These are phyloP conservation scores for Goniozus legneri DNA, from an alignment of 1,140 invertebrate genomes.

Conservation along the genomic window DNA sequence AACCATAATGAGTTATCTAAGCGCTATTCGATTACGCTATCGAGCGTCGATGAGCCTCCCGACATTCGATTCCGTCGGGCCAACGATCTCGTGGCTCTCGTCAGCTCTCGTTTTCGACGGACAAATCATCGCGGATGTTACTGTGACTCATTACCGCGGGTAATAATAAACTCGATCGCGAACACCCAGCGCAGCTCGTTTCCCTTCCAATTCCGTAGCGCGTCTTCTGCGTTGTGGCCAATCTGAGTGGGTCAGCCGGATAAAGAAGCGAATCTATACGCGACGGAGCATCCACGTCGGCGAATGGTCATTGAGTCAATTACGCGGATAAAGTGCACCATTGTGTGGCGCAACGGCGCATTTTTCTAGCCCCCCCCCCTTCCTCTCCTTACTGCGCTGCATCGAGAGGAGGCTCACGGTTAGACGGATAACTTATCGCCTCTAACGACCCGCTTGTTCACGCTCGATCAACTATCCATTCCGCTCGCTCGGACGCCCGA, in stretches of 20 bases:
- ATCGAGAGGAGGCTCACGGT: slow-evolving; percentile 17
- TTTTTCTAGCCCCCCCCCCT: slow-evolving; percentile 23
- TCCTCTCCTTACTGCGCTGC: slow-evolving; percentile 36
- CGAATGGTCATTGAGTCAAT: slow-evolving; percentile 52
- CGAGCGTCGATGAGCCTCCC: too few species aligned
- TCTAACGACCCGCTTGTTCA: slow-evolving; percentile 19
- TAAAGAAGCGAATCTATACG: too few species aligned
- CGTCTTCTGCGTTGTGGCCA: slow-evolving; percentile 30
- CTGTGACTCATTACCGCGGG: slow-evolving; percentile 28
- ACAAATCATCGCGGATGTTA: slow-evolving; percentile 7
- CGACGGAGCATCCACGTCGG: slow-evolving; percentile 30
- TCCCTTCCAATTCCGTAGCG: not conserved
- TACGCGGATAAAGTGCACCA: slow-evolving; percentile 50
- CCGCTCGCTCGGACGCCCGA: too few species aligned
- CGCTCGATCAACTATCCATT: not conserved
- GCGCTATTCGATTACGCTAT: too few species aligned
- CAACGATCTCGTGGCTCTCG: too few species aligned
- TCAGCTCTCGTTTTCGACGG: too few species aligned
- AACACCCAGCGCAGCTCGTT: not conserved
- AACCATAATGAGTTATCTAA: too few species aligned
- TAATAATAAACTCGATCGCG: too few species aligned
- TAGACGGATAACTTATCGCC: slow-evolving; percentile 23
- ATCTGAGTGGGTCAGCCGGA: slow-evolving; percentile 40
- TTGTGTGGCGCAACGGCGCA: slow-evolving; percentile 43
- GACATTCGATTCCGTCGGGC: too few species aligned